Evolutionary conservation across 2,113 vertebrate genomes (phyloP), one percentile per base, ranked within the genome.

Genomic region (Phaethornis superciliosus): DNA sequence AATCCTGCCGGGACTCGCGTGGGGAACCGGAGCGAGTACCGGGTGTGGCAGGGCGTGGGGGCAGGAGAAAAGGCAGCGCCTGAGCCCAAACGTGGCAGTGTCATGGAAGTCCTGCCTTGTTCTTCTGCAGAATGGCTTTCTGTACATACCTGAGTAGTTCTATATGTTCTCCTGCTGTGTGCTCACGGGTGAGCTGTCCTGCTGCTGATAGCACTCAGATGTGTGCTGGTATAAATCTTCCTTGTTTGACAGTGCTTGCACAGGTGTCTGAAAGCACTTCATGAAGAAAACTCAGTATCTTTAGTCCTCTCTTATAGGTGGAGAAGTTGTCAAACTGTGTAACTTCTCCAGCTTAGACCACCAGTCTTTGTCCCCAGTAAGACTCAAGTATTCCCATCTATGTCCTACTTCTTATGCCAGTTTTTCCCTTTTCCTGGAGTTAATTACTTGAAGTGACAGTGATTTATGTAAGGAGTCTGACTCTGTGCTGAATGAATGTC

Each of bases 161-260:
- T 69, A 2, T 12, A 1, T 10, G 3, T 75, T 59, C 17, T 26
- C 33, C 21, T 37, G 33, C 2, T 8, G 18, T 10, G 65, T 21
- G 60, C 52, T n/a, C 5, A 1, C 27, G 9, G 60, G 51, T 14
- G 82, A 5, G 9, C 20, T 3, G 3, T 42, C 65, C 64, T 9
- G 80, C 80, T 9, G 33, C 1, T 54, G 47, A 6, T 14, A 17
- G 67, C 46, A 0, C 63, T 44, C n/a, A 0, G 2, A 1, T 10
- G 23, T 10, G 0, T 9, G 0, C 4, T 23, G 75, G 15, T n/a
- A 13, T 32, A n/a, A 11, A 62, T 47, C 49, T 60, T 58, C 75
- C 60, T 56, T 4, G 19, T 91, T 18, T 42, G 75, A 30, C 40
- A 1, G 23, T 12, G 63, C 27, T 30, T 20, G 81, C 17, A 14